These are phyloP conservation scores for Amphibalanus amphitrite DNA, from an alignment of 1,140 invertebrate species.

Conservation along the genomic window DNA sequence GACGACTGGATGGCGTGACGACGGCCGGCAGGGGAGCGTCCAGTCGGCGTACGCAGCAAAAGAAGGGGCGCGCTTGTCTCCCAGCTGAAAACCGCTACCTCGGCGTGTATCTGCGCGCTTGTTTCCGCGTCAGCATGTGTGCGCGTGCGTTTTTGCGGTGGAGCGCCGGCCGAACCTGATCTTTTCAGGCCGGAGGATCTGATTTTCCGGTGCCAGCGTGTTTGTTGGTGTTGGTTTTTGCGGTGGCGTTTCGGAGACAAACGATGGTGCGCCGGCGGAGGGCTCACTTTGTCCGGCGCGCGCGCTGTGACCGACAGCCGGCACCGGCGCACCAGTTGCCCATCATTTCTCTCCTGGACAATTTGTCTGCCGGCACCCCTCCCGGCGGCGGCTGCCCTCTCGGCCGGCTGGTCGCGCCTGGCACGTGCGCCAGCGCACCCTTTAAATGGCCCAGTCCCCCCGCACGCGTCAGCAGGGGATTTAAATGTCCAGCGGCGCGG, in stretches of 20 bases:
- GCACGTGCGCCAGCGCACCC: too few relatives aligned
- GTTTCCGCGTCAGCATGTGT: background rate
- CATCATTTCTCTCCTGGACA: background rate
- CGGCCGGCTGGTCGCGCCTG: too few relatives aligned
- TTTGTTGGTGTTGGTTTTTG: slow-evolving; percentile 1
- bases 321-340: background rate
- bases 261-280: background rate
- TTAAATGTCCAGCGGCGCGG: background rate
- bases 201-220: background rate
- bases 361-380: background rate
- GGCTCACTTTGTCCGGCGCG: too few relatives aligned
- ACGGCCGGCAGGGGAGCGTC: background rate
- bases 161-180: background rate
- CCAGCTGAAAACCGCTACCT: too few relatives aligned
- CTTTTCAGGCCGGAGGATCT: background rate
- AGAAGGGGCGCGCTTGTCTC: background rate
- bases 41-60: background rate
- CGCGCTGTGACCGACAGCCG: background rate
- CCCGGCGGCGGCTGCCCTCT: too few relatives aligned
- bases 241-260: background rate
- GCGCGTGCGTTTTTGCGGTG: background rate
- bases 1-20: background rate
- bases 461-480: background rate
- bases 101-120: too few relatives aligned
- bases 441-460: background rate